A percentile compares a stretch with the other conserved stretches of the same genome.
Evolutionary conservation across 2,113 vertebrate genomes (phyloP).

Genomic region (Entomyzon cyanotis): DNA sequence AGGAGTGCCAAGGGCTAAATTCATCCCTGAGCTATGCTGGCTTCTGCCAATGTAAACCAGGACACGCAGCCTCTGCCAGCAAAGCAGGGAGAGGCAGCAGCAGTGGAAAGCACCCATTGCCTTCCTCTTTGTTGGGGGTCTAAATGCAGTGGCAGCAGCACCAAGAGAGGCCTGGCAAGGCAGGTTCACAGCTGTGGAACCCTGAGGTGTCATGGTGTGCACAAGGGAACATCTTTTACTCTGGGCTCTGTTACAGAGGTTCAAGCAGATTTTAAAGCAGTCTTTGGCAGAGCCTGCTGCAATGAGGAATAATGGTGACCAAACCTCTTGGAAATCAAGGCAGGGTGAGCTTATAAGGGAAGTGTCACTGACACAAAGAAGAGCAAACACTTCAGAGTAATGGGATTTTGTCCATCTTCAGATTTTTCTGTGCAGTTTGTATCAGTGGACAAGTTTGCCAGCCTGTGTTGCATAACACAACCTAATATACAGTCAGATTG

Average conservation of each 20-base stretch:
- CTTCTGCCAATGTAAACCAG: slow-evolving; percentile 65
- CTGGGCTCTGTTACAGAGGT: background rate
- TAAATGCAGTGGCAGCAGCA: background rate
- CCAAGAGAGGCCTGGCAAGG: background rate
- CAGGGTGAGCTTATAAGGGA: background rate
- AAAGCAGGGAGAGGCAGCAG: slow-evolving; percentile 41
- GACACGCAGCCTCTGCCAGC: slow-evolving; percentile 50
- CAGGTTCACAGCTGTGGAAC: background rate
- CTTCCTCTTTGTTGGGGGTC: slow-evolving; percentile 47
- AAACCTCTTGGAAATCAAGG: background rate
- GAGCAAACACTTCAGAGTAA: background rate
- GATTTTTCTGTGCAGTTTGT: background rate
- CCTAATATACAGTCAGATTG: slow-evolving; percentile 24
- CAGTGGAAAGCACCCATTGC: slow-evolving; percentile 30
- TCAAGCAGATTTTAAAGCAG: background rate
- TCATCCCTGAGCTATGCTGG: slow-evolving; percentile 57
- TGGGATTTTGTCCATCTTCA: background rate
- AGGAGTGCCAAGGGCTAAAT: slow-evolving; percentile 64
- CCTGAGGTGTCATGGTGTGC: background rate
- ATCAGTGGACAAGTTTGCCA: background rate
- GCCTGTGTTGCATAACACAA: background rate
- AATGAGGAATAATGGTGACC: background rate
- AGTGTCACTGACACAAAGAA: background rate
- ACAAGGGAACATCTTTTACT: background rate
- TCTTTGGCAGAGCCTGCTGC: background rate